A percentile compares a stretch with the other conserved stretches of the same genome.
phyloP scores from a whole-genome alignment of 2,888 invertebrate species.

The Pandemis cinnamomeana region DNA sequence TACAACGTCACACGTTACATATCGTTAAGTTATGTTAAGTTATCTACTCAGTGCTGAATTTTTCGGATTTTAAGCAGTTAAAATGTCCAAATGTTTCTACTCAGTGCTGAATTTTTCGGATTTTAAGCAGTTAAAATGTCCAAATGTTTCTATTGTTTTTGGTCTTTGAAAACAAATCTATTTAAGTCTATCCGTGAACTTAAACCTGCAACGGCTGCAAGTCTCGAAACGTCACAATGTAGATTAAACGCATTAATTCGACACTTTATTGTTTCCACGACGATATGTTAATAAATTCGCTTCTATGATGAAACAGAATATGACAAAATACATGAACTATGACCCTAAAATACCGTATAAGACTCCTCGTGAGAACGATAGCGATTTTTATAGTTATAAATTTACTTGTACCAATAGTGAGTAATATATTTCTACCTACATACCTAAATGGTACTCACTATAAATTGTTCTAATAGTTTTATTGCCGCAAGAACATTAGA shows the following conservation, averaged over 20 bases:
- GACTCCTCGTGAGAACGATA: neutral
- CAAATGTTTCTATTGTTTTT: neutral
- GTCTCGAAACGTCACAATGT: neutral
- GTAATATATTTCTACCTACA: too few relatives aligned
- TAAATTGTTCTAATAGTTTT: neutral
- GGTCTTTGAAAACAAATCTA: neutral
- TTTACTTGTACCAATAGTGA: too few relatives aligned
- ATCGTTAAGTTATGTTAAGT: slow-evolving; percentile 11
- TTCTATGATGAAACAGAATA: neutral
- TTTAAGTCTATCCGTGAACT: neutral
- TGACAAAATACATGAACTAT: neutral
- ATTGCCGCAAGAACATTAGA: neutral
- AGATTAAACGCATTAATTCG: neutral
- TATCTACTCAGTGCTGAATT: slow-evolving; percentile 11
- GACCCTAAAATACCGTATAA: neutral
- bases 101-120: slow-evolving; percentile 8
- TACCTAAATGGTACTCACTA: neutral
- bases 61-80: neutral
- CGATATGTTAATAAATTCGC: neutral
- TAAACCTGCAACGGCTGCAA: neutral
- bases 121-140: neutral
- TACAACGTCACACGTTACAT: neutral
- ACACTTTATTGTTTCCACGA: neutral
- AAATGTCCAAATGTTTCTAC: neutral
- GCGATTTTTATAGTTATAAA: neutral